Evolutionary conservation across 2,113 vertebrate species (phyloP).

Genomic region (Cebidichthys violaceus): DNA sequence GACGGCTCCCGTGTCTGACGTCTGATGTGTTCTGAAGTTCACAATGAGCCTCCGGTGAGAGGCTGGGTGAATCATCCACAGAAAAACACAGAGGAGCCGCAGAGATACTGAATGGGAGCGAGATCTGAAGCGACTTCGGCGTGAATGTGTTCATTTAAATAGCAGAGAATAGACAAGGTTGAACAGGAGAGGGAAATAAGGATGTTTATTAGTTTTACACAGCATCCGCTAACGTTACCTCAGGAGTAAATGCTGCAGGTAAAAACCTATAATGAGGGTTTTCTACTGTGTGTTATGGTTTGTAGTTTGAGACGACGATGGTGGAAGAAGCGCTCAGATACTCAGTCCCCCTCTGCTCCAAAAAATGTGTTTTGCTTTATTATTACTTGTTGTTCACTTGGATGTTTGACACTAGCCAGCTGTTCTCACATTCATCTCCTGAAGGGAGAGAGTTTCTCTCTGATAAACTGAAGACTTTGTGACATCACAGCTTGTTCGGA

Average conservation of each 20-base stretch:
- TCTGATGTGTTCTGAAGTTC: constrained; percentile 86
- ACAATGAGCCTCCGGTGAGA: constrained; percentile 84
- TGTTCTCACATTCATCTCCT: background rate
- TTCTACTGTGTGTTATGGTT: background rate
- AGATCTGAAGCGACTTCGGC: constrained; percentile 46
- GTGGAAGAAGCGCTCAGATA: background rate
- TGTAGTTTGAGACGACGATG: background rate
- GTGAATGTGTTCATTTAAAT: constrained; percentile 63
- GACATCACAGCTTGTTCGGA: background rate
- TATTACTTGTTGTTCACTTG: background rate
- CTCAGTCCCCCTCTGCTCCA: background rate
- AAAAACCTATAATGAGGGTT: background rate
- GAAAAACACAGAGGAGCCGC: constrained; percentile 53
- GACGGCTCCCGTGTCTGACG: constrained; percentile 82
- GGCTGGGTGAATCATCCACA: constrained; percentile 77
- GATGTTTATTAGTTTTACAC: background rate
- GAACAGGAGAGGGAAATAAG: constrained; percentile 23
- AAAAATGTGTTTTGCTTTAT: background rate
- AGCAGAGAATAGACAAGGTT: constrained; percentile 56
- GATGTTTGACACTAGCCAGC: background rate
- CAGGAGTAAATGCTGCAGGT: constrained; percentile 15
- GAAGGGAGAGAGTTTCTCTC: background rate
- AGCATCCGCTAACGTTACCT: constrained; percentile 30
- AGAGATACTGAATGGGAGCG: constrained; percentile 65
- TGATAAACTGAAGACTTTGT: background rate